Conservation (phyloP, 2,797 vertebrate species). For the Sternarchorhynchus goeldii region DNA sequence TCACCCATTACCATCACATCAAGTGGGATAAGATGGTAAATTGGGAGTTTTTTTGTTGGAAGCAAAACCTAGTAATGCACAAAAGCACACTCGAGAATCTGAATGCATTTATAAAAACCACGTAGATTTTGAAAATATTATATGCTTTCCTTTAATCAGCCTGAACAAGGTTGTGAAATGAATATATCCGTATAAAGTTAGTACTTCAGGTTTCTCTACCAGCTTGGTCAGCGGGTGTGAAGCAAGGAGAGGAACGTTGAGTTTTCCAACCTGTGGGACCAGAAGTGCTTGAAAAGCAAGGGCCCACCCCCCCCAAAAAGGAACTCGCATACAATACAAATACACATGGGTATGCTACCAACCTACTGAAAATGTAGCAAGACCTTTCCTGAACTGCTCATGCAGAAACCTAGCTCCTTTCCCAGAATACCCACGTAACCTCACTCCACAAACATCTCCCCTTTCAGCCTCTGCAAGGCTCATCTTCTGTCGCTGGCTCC, state of each 20-base stretch:
- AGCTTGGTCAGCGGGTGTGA: neutral
- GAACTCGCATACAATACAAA: neutral
- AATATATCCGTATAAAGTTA: neutral
- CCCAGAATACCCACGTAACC: constrained; percentile 3
- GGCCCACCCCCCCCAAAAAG: constrained; percentile 35
- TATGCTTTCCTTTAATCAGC: neutral
- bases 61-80: no score
- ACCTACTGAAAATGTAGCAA: neutral
- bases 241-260: neutral
- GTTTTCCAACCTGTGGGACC: constrained; percentile 48
- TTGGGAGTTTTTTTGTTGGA: no score
- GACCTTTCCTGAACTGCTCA: neutral
- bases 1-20: no score
- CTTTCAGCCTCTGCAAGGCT: constrained; percentile 43
- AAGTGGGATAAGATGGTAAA: neutral
- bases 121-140: no score
- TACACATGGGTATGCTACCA: neutral
- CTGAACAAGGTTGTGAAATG: neutral
- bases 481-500: constrained; percentile 48
- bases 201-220: neutral
- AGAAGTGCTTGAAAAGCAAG: constrained; percentile 51
- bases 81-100: no score
- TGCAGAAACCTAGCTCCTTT: neutral
- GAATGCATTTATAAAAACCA: no score
- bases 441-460: constrained; percentile 22